Conservation (phyloP, 2,113 vertebrate species). For the Gymnarchus niloticus region DNA sequence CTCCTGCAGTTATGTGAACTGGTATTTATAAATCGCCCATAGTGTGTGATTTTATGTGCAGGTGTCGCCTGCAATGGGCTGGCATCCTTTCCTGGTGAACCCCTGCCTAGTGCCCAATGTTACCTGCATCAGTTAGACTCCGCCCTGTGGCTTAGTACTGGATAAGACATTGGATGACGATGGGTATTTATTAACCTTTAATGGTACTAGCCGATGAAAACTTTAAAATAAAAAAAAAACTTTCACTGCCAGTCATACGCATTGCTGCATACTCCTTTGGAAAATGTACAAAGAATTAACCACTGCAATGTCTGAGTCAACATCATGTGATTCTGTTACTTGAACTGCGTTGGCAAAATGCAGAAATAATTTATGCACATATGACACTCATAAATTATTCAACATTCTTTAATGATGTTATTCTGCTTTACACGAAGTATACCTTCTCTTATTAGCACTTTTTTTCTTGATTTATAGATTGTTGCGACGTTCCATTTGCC, state of each 20-base stretch:
- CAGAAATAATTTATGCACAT: neutral
- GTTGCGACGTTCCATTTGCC: neutral
- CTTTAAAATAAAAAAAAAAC: neutral
- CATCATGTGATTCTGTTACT: neutral
- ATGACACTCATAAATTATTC: conserved; percentile 3
- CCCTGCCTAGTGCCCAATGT: too few relatives aligned
- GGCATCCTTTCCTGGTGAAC: too few relatives aligned
- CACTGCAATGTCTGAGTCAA: neutral
- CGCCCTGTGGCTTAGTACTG: too few relatives aligned
- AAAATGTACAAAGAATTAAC: neutral
- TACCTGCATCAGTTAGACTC: too few relatives aligned
- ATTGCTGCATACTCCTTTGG: neutral
- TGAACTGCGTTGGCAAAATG: neutral
- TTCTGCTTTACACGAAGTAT: neutral
- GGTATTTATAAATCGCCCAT: too few relatives aligned
- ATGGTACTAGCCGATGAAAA: neutral
- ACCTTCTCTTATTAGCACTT: neutral
- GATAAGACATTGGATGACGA: too few relatives aligned
- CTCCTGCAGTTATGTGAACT: too few relatives aligned
- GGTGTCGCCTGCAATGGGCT: too few relatives aligned
- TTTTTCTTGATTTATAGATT: neutral
- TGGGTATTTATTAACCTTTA: too few relatives aligned
- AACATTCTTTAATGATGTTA: neutral
- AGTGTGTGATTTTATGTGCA: too few relatives aligned
- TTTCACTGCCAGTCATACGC: neutral